These are phyloP conservation scores for Megaceryle maxima DNA, from an alignment of 2,113 vertebrate species.

Conservation along the genomic window DNA sequence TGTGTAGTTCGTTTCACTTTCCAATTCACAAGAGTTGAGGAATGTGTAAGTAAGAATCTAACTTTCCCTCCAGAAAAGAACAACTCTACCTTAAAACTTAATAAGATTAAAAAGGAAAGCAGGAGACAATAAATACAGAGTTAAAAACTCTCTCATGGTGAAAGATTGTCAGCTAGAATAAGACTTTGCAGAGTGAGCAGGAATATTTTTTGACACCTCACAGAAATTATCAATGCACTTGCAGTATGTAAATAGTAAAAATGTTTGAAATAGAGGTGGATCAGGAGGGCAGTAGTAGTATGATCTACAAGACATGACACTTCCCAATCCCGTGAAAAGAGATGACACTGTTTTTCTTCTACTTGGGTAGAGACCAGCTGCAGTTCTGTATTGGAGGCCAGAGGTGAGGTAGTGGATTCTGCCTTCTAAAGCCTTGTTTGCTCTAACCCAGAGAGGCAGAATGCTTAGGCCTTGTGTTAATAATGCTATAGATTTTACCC, in stretches of 20 bases:
- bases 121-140: neutral
- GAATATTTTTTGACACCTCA: neutral
- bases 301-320: neutral
- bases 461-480: neutral
- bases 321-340: neutral
- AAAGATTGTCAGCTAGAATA: neutral
- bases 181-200: neutral
- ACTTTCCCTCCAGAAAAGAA: neutral
- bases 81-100: neutral
- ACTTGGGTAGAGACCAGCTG: neutral
- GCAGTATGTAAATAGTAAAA: neutral
- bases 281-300: neutral
- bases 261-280: neutral
- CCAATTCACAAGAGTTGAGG: neutral
- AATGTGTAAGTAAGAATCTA: neutral
- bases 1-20: constrained; percentile 42
- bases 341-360: neutral
- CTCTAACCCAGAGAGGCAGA: neutral
- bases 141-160: neutral
- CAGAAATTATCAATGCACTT: neutral
- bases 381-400: neutral
- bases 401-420: neutral
- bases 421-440: neutral
- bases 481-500: neutral
- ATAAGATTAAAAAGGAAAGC: neutral